A percentile compares a stretch with the other conserved stretches of the same genome.
Evolutionary conservation across 2,113 vertebrate genomes (phyloP).

Genomic region (Takifugu flavidus): DNA sequence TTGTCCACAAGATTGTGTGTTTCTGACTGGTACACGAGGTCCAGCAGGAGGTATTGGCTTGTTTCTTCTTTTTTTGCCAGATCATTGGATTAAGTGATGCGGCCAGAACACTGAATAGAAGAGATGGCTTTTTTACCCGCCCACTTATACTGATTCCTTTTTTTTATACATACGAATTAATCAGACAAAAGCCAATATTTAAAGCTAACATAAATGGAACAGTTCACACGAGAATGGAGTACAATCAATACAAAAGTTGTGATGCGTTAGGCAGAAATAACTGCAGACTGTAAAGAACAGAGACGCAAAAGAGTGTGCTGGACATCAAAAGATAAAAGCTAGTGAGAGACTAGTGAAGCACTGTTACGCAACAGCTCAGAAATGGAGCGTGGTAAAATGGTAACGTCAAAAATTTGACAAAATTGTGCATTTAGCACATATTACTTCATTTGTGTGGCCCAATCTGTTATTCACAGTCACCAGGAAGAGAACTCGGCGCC

Average conservation of each 20-base stretch:
- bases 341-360: conserved; percentile 7
- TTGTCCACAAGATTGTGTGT: conserved; percentile 43
- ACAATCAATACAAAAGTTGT: conserved; percentile 28
- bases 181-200: conserved; percentile 19
- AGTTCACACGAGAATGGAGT: conserved; percentile 19
- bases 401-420: conserved; percentile 1
- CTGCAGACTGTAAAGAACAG: conserved; percentile 10
- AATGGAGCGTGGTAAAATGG: conserved; percentile 21
- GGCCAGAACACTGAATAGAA: conserved; percentile 11
- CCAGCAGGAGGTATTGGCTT: neutral
- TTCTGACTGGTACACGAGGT: conserved; percentile 14
- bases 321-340: conserved; percentile 18
- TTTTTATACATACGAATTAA: conserved; percentile 14
- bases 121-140: neutral
- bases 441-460: no score
- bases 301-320: conserved; percentile 2
- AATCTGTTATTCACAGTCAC: no score
- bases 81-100: conserved; percentile 12
- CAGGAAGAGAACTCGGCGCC: no score
- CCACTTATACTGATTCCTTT: neutral
- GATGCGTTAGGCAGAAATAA: conserved; percentile 38
- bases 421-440: neutral
- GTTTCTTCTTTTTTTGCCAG: neutral
- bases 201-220: conserved; percentile 1
- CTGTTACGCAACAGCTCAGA: no score